A percentile compares a stretch with the other conserved stretches of the same genome.
Conservation (phyloP, 2,888 invertebrate genomes). For the Sinohyriopsis cumingii region DNA sequence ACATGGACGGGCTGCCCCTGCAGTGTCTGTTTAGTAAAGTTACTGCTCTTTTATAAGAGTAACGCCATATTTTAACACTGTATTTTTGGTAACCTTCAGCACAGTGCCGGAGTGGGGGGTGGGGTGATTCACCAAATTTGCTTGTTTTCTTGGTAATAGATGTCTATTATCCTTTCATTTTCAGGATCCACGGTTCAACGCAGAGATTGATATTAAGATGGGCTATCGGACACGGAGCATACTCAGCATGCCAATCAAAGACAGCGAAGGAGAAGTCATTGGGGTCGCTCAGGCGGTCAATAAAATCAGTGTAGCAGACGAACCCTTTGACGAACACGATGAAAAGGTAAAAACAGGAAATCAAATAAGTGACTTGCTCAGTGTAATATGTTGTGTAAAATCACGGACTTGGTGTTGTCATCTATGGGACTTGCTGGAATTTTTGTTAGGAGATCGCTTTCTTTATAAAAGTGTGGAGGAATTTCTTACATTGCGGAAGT, state of each 20-base stretch:
- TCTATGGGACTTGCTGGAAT: too few relatives aligned
- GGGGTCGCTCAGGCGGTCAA: constrained; percentile 71
- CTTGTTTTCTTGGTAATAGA: background rate
- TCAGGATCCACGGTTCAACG: constrained; percentile 70
- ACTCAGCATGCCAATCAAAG: constrained; percentile 69
- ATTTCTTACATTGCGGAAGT: too few relatives aligned
- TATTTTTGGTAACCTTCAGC: too few relatives aligned
- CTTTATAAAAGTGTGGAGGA: too few relatives aligned
- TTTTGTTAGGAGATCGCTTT: too few relatives aligned
- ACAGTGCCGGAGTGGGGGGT: too few relatives aligned
- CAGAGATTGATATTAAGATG: constrained; percentile 65
- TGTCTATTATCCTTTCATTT: constrained; percentile 15
- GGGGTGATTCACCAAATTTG: too few relatives aligned
- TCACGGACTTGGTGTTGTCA: background rate
- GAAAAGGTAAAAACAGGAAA: constrained; percentile 62
- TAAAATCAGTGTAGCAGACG: constrained; percentile 61
- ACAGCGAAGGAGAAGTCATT: constrained; percentile 66
- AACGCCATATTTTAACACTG: too few relatives aligned
- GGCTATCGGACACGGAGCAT: constrained; percentile 68
- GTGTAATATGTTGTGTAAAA: background rate
- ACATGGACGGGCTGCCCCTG: too few relatives aligned
- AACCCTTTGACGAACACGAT: constrained; percentile 69
- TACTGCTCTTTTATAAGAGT: too few relatives aligned
- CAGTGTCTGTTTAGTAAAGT: too few relatives aligned
- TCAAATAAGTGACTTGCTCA: too few relatives aligned